Base-by-base conservation (phyloP, 1,140 invertebrate genomes). In the Ceratina japonica region DNA sequence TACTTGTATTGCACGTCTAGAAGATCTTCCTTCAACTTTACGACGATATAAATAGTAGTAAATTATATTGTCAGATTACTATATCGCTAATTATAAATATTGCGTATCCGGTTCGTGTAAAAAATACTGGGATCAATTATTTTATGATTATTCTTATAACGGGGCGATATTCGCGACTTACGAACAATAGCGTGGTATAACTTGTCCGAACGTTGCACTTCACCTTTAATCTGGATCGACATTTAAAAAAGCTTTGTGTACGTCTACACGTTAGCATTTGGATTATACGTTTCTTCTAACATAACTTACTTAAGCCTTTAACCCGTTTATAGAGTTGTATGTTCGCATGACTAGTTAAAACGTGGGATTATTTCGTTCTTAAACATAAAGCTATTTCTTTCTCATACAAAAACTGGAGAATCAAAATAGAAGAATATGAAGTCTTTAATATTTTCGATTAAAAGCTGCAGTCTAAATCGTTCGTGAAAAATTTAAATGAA, bases 221-320 rank as follows among this genome's bases (percentile, higher is more conserved):
- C 10, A 54, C 66, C 24, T 69, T 56, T 56, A 69, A 69, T 56
- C 3, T 69, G 5, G 20, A n/a, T 72, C 18, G 37, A 72, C 37
- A 59, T 72, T 72, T 61, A 72, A 72, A 16, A 52, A 24, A 69
- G 66, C 24, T 69, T 16, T 44, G 44, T 71, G 24, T 71, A 44
- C 49, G 15, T 24, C 37, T 44, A 44, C 37, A 44, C 10, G 37
- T 44, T 61, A 72, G 8, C 58, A 62, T 72, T 72, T 72, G 58
- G 16, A 61, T 72, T 72, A 61, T 22, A 49, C 15, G 56, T n/a
- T 49, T 4, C 3, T 27, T 49, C 70, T 49, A 56, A 69, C 18
- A 31, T 31, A 44, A 56, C 18, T 70, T 31, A 70, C n/a, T 18
- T 44, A 44, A 59, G 31, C 20, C 22, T 59, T 59, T 71, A 59